Conservation (phyloP, 2,888 invertebrate species). For the Tenthredo scrophulariae region DNA sequence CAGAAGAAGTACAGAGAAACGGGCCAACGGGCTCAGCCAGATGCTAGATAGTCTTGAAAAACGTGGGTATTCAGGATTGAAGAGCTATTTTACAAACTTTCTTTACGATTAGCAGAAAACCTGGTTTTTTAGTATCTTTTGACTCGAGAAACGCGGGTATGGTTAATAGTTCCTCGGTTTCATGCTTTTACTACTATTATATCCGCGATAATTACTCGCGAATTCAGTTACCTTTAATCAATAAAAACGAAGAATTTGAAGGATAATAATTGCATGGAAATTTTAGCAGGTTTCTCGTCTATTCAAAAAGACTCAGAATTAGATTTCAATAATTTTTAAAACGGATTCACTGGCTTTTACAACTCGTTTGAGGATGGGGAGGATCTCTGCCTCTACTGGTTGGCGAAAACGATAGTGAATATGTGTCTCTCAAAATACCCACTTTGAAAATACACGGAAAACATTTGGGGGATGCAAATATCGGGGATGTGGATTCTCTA, state of each 20-base stretch:
- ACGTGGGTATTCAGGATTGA: constrained; percentile 46
- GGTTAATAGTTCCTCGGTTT: constrained; percentile 7
- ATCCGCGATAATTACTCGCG: not conserved
- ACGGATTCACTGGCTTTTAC: not conserved
- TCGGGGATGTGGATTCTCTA: not conserved
- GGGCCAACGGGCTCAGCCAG: constrained; percentile 29
- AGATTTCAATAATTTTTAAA: constrained; percentile 7
- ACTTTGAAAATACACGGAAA: not conserved
- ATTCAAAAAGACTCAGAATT: not conserved
- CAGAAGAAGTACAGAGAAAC: constrained; percentile 41
- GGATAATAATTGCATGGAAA: constrained; percentile 12
- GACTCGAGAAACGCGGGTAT: not conserved
- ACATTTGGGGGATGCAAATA: constrained; percentile 12
- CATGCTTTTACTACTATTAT: not conserved
- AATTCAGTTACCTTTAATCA: not conserved
- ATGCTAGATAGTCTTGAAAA: constrained; percentile 45
- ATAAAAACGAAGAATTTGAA: not conserved
- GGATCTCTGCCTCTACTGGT: not conserved
- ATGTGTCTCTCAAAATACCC: not conserved
- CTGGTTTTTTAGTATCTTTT: not conserved
- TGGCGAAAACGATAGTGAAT: not conserved
- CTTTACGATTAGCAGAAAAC: constrained; percentile 37
- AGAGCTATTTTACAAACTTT: constrained; percentile 43
- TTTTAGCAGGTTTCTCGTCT: not conserved
- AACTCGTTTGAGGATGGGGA: not conserved